A percentile compares a stretch with the other conserved stretches of the same genome.
phyloP scores from a whole-genome alignment of 1,140 invertebrate genomes.

The Periplaneta americana region DNA sequence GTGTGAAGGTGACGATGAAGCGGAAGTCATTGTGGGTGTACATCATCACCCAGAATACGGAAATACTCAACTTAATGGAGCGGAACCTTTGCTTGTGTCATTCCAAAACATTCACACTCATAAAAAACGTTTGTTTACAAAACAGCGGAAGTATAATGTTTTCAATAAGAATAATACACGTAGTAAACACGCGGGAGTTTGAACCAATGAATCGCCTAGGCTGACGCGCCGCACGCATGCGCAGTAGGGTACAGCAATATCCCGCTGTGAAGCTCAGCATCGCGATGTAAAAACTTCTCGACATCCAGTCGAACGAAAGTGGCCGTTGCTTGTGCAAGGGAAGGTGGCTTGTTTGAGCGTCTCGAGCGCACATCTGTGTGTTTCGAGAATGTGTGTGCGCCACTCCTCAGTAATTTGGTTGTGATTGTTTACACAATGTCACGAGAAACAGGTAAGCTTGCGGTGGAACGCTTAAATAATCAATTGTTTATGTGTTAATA shows the following conservation, averaged over 20 bases:
- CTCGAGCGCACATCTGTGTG: not conserved
- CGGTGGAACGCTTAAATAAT: not conserved
- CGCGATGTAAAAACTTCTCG: not conserved
- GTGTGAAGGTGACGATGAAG: too few species aligned
- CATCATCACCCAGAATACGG: too few species aligned
- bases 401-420: too few species aligned
- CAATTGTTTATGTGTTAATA: not conserved
- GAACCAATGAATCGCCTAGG: not conserved
- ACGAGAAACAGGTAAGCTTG: not conserved
- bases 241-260: not conserved
- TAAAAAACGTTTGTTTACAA: too few species aligned
- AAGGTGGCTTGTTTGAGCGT: not conserved
- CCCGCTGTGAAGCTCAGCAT: not conserved
- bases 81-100: too few species aligned
- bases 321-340: fast-evolving
- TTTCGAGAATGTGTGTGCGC: not conserved
- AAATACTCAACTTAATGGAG: too few species aligned
- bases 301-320: not conserved
- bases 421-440: not conserved
- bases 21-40: too few species aligned
- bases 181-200: not conserved
- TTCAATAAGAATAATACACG: not conserved
- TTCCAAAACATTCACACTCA: too few species aligned
- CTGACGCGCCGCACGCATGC: not conserved
- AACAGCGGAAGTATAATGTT: too few species aligned